Evolutionary conservation across 37 sponge, comb jelly and placozoan species (phyloP).

Genomic region (Axinella damicornis): DNA sequence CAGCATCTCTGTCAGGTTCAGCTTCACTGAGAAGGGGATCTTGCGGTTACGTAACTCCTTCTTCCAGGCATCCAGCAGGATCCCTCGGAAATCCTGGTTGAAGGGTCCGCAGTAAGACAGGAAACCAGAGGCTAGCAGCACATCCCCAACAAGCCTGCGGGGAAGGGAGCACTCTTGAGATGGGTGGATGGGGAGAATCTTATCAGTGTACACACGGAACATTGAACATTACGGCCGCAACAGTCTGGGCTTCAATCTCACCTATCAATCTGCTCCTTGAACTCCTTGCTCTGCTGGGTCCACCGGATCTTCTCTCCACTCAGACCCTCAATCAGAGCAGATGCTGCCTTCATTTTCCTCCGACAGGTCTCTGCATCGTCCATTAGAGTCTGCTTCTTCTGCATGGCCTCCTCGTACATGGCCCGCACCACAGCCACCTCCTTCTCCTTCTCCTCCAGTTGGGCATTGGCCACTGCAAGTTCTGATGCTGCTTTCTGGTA

Average conservation of each 20-base stretch:
- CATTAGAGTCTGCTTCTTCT: constrained; percentile 89
- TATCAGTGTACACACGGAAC: not conserved
- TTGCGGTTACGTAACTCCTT: constrained; percentile 77
- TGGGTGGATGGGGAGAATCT: too few relatives aligned
- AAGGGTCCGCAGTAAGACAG: constrained; percentile 99
- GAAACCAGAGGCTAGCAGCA: constrained; percentile 96
- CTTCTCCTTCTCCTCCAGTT: constrained; percentile 91
- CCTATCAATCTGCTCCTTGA: constrained; percentile 91
- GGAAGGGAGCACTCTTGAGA: not conserved
- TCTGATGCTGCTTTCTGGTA: constrained; percentile 78
- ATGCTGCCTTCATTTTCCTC: constrained; percentile 96
- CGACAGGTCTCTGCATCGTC: constrained; percentile 98
- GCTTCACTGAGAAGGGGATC: constrained; percentile 84
- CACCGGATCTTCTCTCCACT: constrained; percentile 97
- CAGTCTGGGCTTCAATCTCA: constrained; percentile 11
- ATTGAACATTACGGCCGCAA: not conserved
- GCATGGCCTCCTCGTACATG: constrained; percentile 97
- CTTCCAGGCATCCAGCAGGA: constrained; percentile 91
- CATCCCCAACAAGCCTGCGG: constrained; percentile 94
- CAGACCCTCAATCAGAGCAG: constrained; percentile 96
- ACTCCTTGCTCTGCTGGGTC: constrained; percentile 98
- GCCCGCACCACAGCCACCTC: constrained; percentile 95
- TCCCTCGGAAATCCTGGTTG: constrained; percentile 96
- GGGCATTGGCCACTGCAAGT: constrained; percentile 90
- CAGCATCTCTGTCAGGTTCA: constrained; percentile 93